phyloP scores from a whole-genome alignment of 2,888 invertebrate genomes.

The Mesodorylaimus sp. region DNA sequence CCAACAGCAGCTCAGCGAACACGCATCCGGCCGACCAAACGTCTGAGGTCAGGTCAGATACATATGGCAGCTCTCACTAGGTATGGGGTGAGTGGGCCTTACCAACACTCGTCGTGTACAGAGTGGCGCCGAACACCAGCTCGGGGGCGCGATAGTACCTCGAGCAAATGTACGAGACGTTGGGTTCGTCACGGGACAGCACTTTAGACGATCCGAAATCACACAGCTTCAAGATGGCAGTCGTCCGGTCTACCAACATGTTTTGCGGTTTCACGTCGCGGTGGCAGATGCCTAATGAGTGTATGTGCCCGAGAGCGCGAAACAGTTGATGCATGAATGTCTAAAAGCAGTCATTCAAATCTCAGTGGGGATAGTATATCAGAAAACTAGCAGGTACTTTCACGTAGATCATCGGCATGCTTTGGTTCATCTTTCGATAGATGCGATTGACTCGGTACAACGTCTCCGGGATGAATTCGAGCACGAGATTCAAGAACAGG shows the following conservation, averaged over 20 bases:
- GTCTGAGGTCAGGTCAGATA: not conserved
- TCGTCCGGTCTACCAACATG: not conserved
- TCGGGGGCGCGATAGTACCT: conserved; percentile 8
- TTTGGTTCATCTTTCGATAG: not conserved
- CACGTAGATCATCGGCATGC: not conserved
- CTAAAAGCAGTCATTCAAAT: not conserved
- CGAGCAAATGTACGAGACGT: conserved; percentile 8
- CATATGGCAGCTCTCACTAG: too few relatives aligned
- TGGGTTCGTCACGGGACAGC: conserved; percentile 5
- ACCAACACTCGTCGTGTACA: not conserved
- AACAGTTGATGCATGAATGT: not conserved
- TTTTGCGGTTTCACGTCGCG: conserved; percentile 9
- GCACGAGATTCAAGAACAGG: not conserved
- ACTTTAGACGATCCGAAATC: conserved; percentile 8
- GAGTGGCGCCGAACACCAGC: conserved; percentile 5
- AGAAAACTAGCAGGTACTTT: not conserved
- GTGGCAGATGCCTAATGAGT: not conserved
- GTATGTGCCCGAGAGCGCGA: not conserved
- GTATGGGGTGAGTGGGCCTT: not conserved
- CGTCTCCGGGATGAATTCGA: not conserved
- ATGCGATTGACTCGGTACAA: not conserved
- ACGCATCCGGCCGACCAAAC: conserved; percentile 9
- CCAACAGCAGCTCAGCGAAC: conserved; percentile 5
- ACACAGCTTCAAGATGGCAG: conserved; percentile 4
- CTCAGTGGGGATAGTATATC: not conserved